These are phyloP conservation scores for Strongylocentrotus purpuratus DNA, from an alignment of 35 echinoderm and acorn worm genomes.

Conservation along the genomic window DNA sequence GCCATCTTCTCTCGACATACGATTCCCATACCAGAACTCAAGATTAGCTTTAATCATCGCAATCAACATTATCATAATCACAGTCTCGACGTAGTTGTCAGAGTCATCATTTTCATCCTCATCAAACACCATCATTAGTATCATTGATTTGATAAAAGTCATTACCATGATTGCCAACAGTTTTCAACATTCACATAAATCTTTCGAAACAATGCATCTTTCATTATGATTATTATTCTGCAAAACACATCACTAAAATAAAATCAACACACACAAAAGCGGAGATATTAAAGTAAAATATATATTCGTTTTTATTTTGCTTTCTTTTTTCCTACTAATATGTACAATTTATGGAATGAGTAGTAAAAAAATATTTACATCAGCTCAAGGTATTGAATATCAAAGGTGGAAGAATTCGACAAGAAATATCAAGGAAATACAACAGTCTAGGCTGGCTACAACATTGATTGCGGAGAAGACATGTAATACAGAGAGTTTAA, in stretches of 20 bases:
- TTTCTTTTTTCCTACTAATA: constrained; percentile 16
- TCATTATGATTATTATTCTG: too few species aligned
- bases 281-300: not conserved
- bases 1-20: not conserved
- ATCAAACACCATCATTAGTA: too few species aligned
- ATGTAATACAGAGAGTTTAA: too few species aligned
- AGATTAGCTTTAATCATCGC: too few species aligned
- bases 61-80: too few species aligned
- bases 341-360: constrained; percentile 30
- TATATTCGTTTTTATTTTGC: constrained; percentile 13
- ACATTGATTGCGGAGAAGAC: too few species aligned
- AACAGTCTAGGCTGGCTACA: not conserved
- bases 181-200: not conserved
- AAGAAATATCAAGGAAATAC: not conserved
- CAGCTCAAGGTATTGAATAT: constrained; percentile 47
- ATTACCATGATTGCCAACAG: not conserved
- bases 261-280: not conserved
- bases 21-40: too few species aligned
- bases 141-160: too few species aligned
- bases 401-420: not conserved
- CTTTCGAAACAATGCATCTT: not conserved
- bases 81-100: too few species aligned
- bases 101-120: too few species aligned
- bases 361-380: constrained; percentile 35
- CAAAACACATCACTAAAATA: not conserved